Conservation (phyloP, 2,113 vertebrate genomes). For the Xiphias gladius region DNA sequence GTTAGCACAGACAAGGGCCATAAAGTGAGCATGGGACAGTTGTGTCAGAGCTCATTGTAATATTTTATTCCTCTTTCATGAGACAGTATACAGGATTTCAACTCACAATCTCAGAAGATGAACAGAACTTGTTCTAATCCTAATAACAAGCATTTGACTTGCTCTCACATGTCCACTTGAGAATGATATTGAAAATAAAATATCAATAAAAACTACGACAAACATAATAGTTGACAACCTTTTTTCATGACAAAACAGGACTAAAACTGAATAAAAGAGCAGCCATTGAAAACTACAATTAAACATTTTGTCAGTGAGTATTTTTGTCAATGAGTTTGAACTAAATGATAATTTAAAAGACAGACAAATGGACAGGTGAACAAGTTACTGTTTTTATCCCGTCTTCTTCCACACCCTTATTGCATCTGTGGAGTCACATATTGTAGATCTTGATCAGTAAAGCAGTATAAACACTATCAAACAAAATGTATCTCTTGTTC, state of each 20-base stretch:
- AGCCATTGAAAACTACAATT: no score
- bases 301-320: no score
- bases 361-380: not conserved
- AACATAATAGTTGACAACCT: no score
- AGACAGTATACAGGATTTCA: not conserved
- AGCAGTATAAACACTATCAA: no score
- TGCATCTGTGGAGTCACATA: not conserved
- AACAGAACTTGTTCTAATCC: not conserved
- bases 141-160: not conserved
- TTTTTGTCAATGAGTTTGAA: not conserved
- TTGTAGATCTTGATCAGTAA: not conserved
- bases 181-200: not conserved
- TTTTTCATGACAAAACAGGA: no score
- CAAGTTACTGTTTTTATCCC: not conserved
- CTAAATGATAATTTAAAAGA: not conserved
- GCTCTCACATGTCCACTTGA: not conserved
- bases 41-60: not conserved
- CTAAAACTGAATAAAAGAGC: no score
- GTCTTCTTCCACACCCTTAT: not conserved
- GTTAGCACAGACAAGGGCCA: no score
- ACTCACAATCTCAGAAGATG: not conserved
- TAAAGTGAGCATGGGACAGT: not conserved
- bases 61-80: not conserved
- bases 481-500: not conserved
- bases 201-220: no score